Percentiles rank a stretch among this genome's conserved stretches.
phyloP scores from a whole-genome alignment of 1,140 invertebrate genomes.

The Nasonia longicornis region DNA sequence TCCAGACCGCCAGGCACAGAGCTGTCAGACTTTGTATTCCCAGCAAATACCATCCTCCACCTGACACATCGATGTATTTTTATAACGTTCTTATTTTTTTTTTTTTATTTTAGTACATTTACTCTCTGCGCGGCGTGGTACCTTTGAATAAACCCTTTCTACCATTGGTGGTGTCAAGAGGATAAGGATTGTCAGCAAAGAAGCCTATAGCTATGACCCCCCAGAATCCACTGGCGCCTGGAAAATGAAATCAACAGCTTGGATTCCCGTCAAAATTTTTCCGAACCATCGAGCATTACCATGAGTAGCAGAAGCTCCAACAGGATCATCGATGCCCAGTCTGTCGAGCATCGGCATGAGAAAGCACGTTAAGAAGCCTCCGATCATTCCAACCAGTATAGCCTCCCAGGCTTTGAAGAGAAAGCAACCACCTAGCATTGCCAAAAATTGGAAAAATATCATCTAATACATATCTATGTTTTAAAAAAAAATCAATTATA shows the following conservation, averaged over 20 bases:
- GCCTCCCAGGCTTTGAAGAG: constrained; percentile 89
- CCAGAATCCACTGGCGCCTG: constrained; percentile 72
- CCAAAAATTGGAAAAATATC: not conserved
- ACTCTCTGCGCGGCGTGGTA: constrained; percentile 49
- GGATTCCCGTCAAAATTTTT: not conserved
- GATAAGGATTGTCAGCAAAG: constrained; percentile 87
- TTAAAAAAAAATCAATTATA: no score
- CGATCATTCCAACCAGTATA: constrained; percentile 84
- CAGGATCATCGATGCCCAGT: constrained; percentile 88
- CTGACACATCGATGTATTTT: constrained; percentile 63
- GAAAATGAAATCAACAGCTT: constrained; percentile 23
- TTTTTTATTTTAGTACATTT: not conserved
- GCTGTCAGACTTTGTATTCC: constrained; percentile 83
- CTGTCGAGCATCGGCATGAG: constrained; percentile 81
- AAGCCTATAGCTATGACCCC: constrained; percentile 89
- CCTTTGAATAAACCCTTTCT: constrained; percentile 85
- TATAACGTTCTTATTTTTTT: not conserved
- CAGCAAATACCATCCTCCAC: constrained; percentile 88
- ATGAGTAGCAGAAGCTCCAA: constrained; percentile 90
- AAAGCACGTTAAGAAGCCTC: constrained; percentile 78
- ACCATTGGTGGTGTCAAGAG: constrained; percentile 82
- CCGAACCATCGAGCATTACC: constrained; percentile 65
- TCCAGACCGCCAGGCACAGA: constrained; percentile 80
- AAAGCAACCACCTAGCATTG: constrained; percentile 82
- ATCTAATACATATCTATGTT: no score